Evolutionary conservation across 1,140 invertebrate species (phyloP).

Genomic region (Trichonephila inaurata): DNA sequence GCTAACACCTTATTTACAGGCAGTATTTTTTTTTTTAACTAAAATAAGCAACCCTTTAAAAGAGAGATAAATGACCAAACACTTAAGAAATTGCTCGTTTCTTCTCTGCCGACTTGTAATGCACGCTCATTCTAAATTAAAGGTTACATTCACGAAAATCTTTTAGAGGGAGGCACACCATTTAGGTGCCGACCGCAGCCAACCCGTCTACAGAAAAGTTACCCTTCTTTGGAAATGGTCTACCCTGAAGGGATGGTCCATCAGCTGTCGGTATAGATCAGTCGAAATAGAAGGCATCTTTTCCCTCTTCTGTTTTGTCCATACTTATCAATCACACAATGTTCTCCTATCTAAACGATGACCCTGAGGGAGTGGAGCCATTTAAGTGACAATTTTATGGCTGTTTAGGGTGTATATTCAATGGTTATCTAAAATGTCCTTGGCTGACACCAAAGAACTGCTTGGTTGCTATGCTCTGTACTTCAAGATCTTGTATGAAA

Average conservation of each 20-base stretch:
- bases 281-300: too few species aligned
- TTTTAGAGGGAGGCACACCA: neutral
- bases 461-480: too few species aligned
- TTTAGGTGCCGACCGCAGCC: neutral
- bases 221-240: neutral
- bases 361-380: too few species aligned
- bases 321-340: too few species aligned
- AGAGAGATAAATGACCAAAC: neutral
- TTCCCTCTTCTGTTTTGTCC: too few species aligned
- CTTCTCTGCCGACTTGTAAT: neutral
- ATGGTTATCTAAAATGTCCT: too few species aligned
- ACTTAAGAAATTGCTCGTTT: neutral
- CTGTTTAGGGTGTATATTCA: too few species aligned
- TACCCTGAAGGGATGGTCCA: neutral
- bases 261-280: too few species aligned
- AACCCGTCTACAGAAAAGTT: neutral
- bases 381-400: too few species aligned
- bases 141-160: neutral
- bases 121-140: neutral
- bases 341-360: too few species aligned
- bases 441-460: too few species aligned
- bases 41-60: neutral
- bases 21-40: neutral
- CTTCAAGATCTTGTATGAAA: too few species aligned
- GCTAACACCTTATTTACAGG: neutral